Evolutionary conservation across 1,140 invertebrate species (phyloP), one percentile per base, ranked within the genome.

Genomic region (Pantala flavescens): DNA sequence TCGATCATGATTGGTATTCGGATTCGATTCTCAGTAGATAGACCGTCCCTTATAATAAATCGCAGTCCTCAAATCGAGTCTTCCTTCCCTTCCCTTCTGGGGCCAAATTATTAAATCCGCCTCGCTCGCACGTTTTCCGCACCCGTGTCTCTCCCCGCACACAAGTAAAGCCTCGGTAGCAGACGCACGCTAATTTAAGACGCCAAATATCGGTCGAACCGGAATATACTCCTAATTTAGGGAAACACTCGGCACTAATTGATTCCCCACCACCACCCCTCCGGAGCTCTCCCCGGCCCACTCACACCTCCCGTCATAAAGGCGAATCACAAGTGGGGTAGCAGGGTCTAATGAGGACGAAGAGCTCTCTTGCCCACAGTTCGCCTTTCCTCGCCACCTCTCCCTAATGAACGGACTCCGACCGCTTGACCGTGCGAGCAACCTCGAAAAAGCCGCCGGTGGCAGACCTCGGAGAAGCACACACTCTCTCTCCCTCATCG

Each of bases 351-450:
- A 63, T 63, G 49, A 63, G 49, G 49, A 63, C 12, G 49, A 63
- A 63, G 49, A 63, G 49, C 49, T 63, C 49, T 63, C 5, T 63
- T 21, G 3, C 49, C n/a, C 49, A 7, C 49, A 3, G 16, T 63
- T 21, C 16, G 16, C 49, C 49, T 21, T 21, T 19, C 49, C n/a
- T 63, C 49, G 49, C 49, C 49, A 63, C 49, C 49, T 63, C 49
- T 63, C 49, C 49, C 49, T 63, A 63, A 63, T 63, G 49, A 63
- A 63, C 49, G 49, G 16, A 63, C 2, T 21, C 49, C 12, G 49
- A 63, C 49, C 49, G 49, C 49, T 63, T 63, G 49, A 63, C 49
- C 49, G 49, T 63, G 49, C 49, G 49, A 63, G 49, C n/a, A 63
- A 63, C 49, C 49, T 63, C 49, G 49, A 63, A 63, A 63, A 63